These are phyloP conservation scores for Bugulina stolonifera DNA, from an alignment of 2,888 invertebrate genomes.

Conservation along the genomic window DNA sequence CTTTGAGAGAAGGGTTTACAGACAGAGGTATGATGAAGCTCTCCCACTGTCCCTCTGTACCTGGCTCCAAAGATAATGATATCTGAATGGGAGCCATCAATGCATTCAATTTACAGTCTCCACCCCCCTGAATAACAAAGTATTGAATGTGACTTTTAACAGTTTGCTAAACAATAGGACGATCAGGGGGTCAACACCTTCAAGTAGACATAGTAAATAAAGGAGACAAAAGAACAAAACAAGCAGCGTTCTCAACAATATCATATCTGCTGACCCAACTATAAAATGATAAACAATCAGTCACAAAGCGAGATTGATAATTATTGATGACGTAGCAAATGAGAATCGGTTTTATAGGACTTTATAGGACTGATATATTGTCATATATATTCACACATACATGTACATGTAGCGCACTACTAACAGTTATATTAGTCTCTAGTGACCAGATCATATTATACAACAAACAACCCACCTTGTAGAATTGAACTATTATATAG, in stretches of 20 bases:
- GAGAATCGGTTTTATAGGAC: too few species aligned
- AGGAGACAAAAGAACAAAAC: background rate
- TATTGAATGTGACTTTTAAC: background rate
- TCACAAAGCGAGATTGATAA: background rate
- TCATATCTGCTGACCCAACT: background rate
- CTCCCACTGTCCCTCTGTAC: constrained; percentile 16
- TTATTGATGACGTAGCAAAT: background rate
- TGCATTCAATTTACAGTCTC: constrained; percentile 7
- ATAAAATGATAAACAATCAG: background rate
- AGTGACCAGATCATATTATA: too few species aligned
- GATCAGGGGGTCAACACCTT: constrained; percentile 24
- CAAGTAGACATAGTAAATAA: constrained; percentile 16
- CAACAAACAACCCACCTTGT: too few species aligned
- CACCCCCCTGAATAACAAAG: background rate
- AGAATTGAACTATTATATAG: too few species aligned
- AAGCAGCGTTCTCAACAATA: background rate
- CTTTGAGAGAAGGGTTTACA: too few species aligned
- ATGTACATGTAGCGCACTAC: too few species aligned
- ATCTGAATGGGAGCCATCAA: constrained; percentile 1
- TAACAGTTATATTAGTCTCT: too few species aligned
- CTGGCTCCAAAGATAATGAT: constrained; percentile 16
- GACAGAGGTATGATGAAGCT: constrained; percentile 10
- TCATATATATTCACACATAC: too few species aligned
- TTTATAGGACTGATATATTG: too few species aligned
- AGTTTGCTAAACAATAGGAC: background rate